Conservation (phyloP, 2,113 vertebrate species). For the Lepus timidus region DNA sequence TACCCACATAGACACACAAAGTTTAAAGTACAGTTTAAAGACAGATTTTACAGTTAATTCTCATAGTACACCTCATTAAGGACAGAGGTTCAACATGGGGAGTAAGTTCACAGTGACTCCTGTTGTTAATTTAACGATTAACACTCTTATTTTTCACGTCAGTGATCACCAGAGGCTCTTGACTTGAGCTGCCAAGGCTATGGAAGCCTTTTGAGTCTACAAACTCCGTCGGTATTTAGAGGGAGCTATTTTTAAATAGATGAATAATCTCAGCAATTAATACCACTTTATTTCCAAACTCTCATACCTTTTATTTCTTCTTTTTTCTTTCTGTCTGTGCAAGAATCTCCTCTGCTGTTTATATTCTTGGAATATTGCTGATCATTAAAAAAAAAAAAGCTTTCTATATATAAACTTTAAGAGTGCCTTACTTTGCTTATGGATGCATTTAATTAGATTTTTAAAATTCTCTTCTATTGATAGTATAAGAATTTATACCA, state of each 20-base stretch:
- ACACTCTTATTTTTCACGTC: too few species aligned
- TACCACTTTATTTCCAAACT: not conserved
- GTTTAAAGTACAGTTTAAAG: too few species aligned
- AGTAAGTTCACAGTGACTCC: too few species aligned
- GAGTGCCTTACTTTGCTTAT: not conserved
- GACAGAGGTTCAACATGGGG: too few species aligned
- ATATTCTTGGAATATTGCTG: not conserved
- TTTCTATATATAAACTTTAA: constrained; percentile 22
- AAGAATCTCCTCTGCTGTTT: constrained; percentile 7
- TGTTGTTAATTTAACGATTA: too few species aligned
- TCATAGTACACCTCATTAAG: too few species aligned
- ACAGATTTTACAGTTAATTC: too few species aligned
- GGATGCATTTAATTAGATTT: not conserved
- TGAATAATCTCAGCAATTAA: constrained; percentile 8
- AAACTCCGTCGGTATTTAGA: too few species aligned
- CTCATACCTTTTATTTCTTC: not conserved
- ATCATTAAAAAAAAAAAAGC: not conserved
- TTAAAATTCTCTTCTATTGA: not conserved
- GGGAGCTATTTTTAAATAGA: not conserved
- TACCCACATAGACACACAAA: too few species aligned
- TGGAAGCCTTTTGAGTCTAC: too few species aligned
- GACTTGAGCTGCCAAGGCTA: too few species aligned
- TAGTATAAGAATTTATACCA: constrained; percentile 29
- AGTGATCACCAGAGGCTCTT: too few species aligned
- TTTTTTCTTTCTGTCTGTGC: not conserved